Base-by-base conservation (phyloP, 2,888 invertebrate genomes). In the Drosophila greeni region DNA sequence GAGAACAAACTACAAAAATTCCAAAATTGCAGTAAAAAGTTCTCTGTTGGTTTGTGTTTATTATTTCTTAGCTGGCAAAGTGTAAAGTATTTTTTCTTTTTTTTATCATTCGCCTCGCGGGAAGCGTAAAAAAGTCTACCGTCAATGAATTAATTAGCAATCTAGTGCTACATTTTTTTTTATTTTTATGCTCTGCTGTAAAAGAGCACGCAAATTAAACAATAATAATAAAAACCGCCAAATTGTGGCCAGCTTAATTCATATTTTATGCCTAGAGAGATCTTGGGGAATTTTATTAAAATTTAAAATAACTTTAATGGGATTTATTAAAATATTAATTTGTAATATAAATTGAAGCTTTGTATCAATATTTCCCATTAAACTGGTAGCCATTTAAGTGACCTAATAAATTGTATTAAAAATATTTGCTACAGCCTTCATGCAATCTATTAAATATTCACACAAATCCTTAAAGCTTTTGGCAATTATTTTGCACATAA, bases 131-230 rank as follows among this genome's bases (percentile, higher is more conserved):
- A 36, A 64, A 65, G 61, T 66, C 66, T 58, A 34, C 66, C 42
- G 47, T 60, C 70, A 60, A 78, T 73, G 76, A 84, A 84, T 80
- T 80, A 80, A 80, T 80, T 80, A 84, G 70, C 77, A 72, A 43
- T 51, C 49, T 52, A 66, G 60, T 70, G 74, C 62, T 58, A 66
- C 39, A 51, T 64, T 68, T 58, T 42, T 70, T 71, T 76, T 42
- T 70, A 66, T 76, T 3, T 20, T 62, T 56, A 67, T 12, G 42
- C 18, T 23, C 34, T 11, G 62, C 43, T 11, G 31, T 60, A 47
- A 59, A 58, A 58, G 59, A 58, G 55, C 23, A 34, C n/a, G 20
- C 20, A 61, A 49, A 61, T 61, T 31, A 60, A 60, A 26, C 33
- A 34, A 42, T 29, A 42, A 60, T 60, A 58, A 60, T 58, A 60